Evolutionary conservation across 2,888 invertebrate species (phyloP), one percentile per base, ranked within the genome.

Genomic region (Ectropis crepuscularia): DNA sequence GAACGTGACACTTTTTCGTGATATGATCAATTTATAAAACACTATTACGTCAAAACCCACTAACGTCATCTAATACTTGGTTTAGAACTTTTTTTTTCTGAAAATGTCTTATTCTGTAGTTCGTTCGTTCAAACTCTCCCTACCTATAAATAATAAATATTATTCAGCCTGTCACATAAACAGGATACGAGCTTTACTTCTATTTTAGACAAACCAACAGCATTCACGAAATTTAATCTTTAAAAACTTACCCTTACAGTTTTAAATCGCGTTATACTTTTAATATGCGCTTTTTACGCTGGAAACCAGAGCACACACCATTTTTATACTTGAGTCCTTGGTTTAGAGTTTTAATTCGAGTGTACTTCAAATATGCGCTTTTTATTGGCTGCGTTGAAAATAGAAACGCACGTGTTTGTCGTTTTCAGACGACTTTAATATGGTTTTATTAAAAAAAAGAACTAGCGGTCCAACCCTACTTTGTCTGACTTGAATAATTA

Each of bases 121-220:
- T 28, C 16, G 16, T 28, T 28, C 16, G 16, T 28, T 28, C 16
- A 28, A 28, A 2, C 9, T 16, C 39, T 41, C 16, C 41, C 10
- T 7, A 43, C 42, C 57, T 42, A 57, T 57, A 57, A 57, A 49
- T 57, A 49, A 57, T 57, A 55, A 53, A 49, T 57, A 57, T 57
- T 57, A 46, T 47, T 45, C 28, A 2, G 41, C 42, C 57, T 57
- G 57, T 57, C 57, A 57, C 49, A 57, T 48, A 48, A 49, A 49
- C 57, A 57, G 57, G 49, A 49, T 57, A 57, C 42, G 49, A 6
- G 53, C 53, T 47, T 57, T 57, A 36, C 57, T 42, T 49, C 57
- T 57, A 57, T 49, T 49, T 57, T 6, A 7, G 55, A 28, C 39
- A 41, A 39, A 47, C 5, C 7, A 0, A 47, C 39, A 46, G 5